These are phyloP conservation scores for Caenorhabditis plicata DNA, from an alignment of 2,888 invertebrate genomes.

Conservation along the genomic window DNA sequence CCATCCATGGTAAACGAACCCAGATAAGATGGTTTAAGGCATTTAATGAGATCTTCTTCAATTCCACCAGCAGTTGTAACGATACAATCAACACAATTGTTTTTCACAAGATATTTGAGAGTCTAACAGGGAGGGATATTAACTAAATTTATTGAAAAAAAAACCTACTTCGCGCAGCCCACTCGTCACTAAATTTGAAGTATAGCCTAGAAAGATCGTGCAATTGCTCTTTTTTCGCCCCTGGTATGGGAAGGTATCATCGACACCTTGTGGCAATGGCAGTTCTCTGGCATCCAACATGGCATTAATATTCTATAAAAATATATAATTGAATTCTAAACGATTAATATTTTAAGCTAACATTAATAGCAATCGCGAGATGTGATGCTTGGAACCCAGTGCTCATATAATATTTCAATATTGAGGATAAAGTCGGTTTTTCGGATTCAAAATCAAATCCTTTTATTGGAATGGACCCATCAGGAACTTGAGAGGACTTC, in stretches of 20 bases:
- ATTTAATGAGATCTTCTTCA: constrained; percentile 98
- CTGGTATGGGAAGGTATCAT: constrained; percentile 56
- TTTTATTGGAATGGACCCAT: constrained; percentile 24
- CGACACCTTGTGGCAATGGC: constrained; percentile 34
- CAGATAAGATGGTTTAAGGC: constrained; percentile 87
- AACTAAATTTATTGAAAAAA: too few species aligned
- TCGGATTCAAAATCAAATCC: constrained; percentile 90
- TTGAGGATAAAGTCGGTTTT: constrained; percentile 81
- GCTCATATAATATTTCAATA: constrained; percentile 78
- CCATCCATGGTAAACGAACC: constrained; percentile 70
- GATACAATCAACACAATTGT: constrained; percentile 81
- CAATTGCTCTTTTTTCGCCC: constrained; percentile 71
- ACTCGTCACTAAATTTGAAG: constrained; percentile 93
- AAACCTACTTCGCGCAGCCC: constrained; percentile 79
- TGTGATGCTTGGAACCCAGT: constrained; percentile 98
- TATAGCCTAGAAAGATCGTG: constrained; percentile 93
- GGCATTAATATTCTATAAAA: constrained; percentile 52
- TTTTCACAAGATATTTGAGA: constrained; percentile 69
- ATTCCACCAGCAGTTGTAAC: constrained; percentile 97
- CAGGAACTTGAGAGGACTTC: constrained; percentile 48
- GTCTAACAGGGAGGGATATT: constrained; percentile 14
- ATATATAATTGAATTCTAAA: background rate
- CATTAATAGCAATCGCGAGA: constrained; percentile 84
- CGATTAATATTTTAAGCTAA: constrained; percentile 71
- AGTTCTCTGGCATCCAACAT: constrained; percentile 53